Percentiles rank a stretch among this genome's conserved stretches.
Evolutionary conservation across 1,140 invertebrate species (phyloP).

Genomic region (Brachionus sp.): DNA sequence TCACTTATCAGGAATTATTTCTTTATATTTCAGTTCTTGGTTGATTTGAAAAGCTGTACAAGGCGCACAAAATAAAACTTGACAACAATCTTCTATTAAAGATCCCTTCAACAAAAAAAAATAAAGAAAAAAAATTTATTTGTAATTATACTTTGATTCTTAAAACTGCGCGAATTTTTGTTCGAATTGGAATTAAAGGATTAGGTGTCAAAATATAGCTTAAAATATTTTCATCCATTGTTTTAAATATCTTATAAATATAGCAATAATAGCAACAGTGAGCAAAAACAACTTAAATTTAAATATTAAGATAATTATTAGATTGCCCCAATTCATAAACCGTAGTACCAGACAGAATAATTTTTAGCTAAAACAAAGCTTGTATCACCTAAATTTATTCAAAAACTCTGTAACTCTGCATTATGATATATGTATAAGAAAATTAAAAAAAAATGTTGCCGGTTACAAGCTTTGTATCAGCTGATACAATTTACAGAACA

Average conservation of each 20-base stretch:
- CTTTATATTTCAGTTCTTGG: conserved; percentile 45
- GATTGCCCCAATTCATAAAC: too few species aligned
- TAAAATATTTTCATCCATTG: conserved; percentile 30
- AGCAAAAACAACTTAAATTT: conserved; percentile 28
- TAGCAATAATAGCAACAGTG: conserved; percentile 46
- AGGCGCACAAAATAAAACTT: conserved; percentile 33
- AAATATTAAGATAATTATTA: neutral
- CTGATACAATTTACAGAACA: too few species aligned
- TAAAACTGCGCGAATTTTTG: conserved; percentile 34
- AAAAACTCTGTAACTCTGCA: too few species aligned
- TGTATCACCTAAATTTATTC: too few species aligned
- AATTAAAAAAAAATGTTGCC: too few species aligned
- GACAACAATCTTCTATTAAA: conserved; percentile 38
- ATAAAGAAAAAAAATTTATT: neutral
- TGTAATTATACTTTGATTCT: conserved; percentile 25
- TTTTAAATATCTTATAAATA: conserved; percentile 38
- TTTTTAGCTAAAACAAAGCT: too few species aligned
- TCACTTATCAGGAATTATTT: conserved; percentile 42
- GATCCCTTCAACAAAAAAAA: conserved; percentile 17
- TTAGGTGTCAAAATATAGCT: conserved; percentile 28
- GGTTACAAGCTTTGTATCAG: too few species aligned
- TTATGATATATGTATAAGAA: too few species aligned
- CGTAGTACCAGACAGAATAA: too few species aligned
- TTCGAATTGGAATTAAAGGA: conserved; percentile 35
- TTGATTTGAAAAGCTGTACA: conserved; percentile 45